phyloP scores from a whole-genome alignment of 2,113 vertebrate genomes.

The Strix uralensis region DNA sequence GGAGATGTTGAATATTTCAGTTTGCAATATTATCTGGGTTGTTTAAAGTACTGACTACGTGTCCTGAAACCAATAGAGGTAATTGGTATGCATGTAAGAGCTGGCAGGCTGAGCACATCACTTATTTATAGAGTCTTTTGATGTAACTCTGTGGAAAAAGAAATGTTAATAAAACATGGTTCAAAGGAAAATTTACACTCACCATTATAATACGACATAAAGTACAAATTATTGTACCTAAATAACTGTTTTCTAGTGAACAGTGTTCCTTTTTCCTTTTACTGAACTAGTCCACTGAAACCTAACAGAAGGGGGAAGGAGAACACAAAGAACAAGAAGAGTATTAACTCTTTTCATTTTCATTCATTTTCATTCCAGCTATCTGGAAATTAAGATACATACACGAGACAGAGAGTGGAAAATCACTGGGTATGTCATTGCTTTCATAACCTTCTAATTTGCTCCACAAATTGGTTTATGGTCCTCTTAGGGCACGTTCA shows the following conservation, averaged over 20 bases:
- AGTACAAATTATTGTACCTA: conserved; percentile 78
- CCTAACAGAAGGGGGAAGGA: neutral
- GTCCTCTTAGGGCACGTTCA: conserved; percentile 14
- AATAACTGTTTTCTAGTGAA: conserved; percentile 76
- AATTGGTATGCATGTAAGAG: conserved; percentile 85
- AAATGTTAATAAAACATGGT: conserved; percentile 81
- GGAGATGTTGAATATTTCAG: conserved; percentile 84
- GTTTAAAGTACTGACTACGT: conserved; percentile 84
- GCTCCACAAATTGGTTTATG: conserved; percentile 51
- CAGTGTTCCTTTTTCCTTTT: conserved; percentile 58
- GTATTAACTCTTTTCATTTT: conserved; percentile 51
- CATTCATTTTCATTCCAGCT: neutral
- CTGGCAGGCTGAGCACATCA: conserved; percentile 78
- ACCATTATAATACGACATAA: conserved; percentile 76
- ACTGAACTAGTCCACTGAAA: conserved; percentile 53
- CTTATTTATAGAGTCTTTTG: conserved; percentile 85
- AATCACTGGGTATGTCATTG: conserved; percentile 17
- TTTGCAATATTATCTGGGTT: conserved; percentile 81
- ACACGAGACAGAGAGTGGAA: neutral
- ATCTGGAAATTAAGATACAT: conserved; percentile 52
- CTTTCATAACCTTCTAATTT: conserved; percentile 53
- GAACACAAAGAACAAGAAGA: neutral
- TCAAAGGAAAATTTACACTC: conserved; percentile 82
- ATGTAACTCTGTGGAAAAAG: conserved; percentile 75
- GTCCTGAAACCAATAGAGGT: conserved; percentile 81